phyloP scores from a whole-genome alignment of 2,797 vertebrate genomes.

The Cyprinodon diabolis region DNA sequence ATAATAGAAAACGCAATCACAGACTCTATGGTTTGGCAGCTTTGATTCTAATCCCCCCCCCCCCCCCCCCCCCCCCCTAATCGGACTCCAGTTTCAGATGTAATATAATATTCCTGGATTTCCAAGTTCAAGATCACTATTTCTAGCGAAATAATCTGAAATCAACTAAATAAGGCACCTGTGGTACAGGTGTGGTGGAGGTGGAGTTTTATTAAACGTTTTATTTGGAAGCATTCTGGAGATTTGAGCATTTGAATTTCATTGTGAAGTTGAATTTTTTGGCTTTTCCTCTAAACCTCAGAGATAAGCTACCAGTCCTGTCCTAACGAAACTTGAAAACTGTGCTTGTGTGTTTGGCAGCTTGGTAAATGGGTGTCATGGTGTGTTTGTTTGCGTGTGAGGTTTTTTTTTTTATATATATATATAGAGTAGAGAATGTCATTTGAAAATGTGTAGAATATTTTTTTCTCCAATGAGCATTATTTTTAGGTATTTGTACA shows the following conservation, averaged over 20 bases:
- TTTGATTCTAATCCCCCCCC: slow-evolving; percentile 48
- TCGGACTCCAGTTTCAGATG: slow-evolving; percentile 32
- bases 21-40: slow-evolving; percentile 47
- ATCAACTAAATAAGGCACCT: slow-evolving; percentile 41
- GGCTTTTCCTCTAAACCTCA: slow-evolving; percentile 63
- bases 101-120: slow-evolving; percentile 18
- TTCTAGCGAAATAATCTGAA: slow-evolving; percentile 62
- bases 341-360: slow-evolving; percentile 53
- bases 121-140: slow-evolving; percentile 45
- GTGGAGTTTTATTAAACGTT: slow-evolving; percentile 43
- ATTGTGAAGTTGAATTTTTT: slow-evolving; percentile 30
- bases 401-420: slow-evolving; percentile 46
- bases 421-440: slow-evolving; percentile 57
- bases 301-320: slow-evolving; percentile 81
- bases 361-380: slow-evolving; percentile 39
- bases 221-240: slow-evolving; percentile 27
- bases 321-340: slow-evolving; percentile 84
- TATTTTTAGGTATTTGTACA: slow-evolving; percentile 78
- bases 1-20: slow-evolving; percentile 16
- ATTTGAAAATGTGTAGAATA: slow-evolving; percentile 57
- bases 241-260: slow-evolving; percentile 42
- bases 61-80: too few relatives aligned
- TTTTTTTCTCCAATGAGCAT: slow-evolving; percentile 55
- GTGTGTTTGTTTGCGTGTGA: slow-evolving; percentile 42
- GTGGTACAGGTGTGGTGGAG: slow-evolving; percentile 27